phyloP scores from a whole-genome alignment of 2,113 vertebrate species.

The Petromus typicus region DNA sequence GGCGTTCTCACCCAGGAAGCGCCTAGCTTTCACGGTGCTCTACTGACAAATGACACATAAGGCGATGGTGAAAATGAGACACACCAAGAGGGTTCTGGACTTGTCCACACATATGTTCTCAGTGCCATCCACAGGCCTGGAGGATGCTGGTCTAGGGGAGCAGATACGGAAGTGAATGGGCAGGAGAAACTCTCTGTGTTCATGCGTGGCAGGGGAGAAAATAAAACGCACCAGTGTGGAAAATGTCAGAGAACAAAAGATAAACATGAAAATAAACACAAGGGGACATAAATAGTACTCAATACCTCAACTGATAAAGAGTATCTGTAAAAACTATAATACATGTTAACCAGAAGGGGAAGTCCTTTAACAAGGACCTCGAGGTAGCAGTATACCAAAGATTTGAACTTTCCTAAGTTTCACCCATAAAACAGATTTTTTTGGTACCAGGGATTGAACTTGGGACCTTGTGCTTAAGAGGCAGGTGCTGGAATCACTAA shows the following conservation, averaged over 20 bases:
- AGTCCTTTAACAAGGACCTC: background rate
- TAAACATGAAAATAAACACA: background rate
- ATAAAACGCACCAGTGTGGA: background rate
- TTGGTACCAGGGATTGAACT: too few species aligned
- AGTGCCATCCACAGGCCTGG: background rate
- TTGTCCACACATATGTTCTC: background rate
- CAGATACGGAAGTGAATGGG: fast-evolving
- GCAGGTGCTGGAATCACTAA: too few species aligned
- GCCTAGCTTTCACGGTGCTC: background rate
- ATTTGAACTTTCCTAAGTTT: background rate
- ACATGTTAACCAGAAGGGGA: background rate
- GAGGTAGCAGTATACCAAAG: background rate
- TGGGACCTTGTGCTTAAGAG: too few species aligned
- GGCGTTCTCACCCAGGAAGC: background rate
- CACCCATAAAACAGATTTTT: background rate
- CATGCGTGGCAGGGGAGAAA: background rate
- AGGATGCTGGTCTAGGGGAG: background rate
- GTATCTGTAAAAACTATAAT: background rate
- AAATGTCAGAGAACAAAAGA: background rate
- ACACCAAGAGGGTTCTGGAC: background rate
- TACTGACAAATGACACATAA: background rate
- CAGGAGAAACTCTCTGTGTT: background rate
- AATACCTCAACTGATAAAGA: background rate
- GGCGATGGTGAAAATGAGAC: too few species aligned
- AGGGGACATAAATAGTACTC: background rate